A percentile compares a stretch with the other conserved stretches of the same genome.
These are phyloP conservation scores for Hydrochoerus hydrochaeris DNA, from an alignment of 2,113 vertebrate genomes.

Conservation along the genomic window DNA sequence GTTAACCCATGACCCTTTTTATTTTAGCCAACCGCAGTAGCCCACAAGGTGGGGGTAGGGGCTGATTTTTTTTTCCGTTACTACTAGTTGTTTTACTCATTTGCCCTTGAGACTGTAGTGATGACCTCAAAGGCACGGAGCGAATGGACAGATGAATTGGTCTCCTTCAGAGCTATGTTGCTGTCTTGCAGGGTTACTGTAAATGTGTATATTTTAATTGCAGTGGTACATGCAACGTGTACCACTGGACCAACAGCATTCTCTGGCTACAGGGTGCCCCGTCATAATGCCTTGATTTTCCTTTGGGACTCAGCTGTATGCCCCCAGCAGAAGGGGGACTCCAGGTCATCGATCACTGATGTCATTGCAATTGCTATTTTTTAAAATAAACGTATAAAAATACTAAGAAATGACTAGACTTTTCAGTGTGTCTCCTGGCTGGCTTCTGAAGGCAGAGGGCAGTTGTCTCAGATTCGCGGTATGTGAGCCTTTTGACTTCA, in stretches of 20 bases:
- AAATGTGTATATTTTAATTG: slow-evolving; percentile 81
- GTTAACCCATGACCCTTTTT: slow-evolving; percentile 53
- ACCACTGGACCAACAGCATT: slow-evolving; percentile 64
- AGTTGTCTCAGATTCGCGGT: not conserved
- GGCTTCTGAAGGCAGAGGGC: not conserved
- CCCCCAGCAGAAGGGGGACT: slow-evolving; percentile 56
- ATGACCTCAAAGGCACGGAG: slow-evolving; percentile 55
- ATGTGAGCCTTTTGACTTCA: not conserved
- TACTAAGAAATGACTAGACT: slow-evolving; percentile 59
- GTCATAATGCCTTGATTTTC: slow-evolving; percentile 76
- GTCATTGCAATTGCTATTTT: slow-evolving; percentile 81
- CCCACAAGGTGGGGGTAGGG: not conserved
- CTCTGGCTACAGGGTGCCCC: slow-evolving; percentile 69
- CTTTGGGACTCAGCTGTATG: slow-evolving; percentile 62
- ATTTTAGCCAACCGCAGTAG: slow-evolving; percentile 60
- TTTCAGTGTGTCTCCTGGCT: not conserved
- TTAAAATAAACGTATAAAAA: slow-evolving; percentile 81
- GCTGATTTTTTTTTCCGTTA: slow-evolving; percentile 59
- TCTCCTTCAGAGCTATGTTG: slow-evolving; percentile 44
- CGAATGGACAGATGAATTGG: slow-evolving; percentile 71
- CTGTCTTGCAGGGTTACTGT: slow-evolving; percentile 80
- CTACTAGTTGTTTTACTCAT: slow-evolving; percentile 57
- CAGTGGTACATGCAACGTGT: slow-evolving; percentile 78
- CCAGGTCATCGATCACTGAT: slow-evolving; percentile 75
- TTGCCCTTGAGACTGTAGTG: slow-evolving; percentile 65